Percentiles rank a stretch among this genome's conserved stretches.
Conservation (phyloP, 2,797 vertebrate genomes). For the Vireo griseus region DNA sequence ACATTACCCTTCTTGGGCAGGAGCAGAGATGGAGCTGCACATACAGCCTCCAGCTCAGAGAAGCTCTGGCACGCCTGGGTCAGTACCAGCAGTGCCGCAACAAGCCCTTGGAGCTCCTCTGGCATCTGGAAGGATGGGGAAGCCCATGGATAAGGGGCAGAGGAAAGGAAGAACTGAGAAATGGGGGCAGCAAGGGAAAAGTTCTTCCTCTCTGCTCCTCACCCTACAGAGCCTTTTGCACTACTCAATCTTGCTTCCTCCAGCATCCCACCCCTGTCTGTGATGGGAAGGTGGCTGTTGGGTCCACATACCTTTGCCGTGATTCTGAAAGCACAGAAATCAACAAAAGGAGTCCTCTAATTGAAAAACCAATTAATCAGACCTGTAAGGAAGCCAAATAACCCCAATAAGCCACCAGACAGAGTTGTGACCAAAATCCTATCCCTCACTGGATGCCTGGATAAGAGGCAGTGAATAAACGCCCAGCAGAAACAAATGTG, state of each 20-base stretch:
- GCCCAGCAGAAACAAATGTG: background rate
- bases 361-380: background rate
- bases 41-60: accelerated
- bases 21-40: background rate
- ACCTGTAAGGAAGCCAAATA: background rate
- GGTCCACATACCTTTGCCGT: background rate
- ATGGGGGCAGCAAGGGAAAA: background rate
- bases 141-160: background rate
- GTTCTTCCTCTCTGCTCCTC: background rate
- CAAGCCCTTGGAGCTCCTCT: background rate
- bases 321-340: background rate
- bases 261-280: background rate
- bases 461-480: background rate
- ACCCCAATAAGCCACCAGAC: background rate
- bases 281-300: background rate
- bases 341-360: background rate
- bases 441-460: background rate
- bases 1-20: background rate
- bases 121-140: background rate
- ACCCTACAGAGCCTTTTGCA: background rate
- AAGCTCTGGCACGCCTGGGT: background rate
- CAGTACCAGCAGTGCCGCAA: background rate
- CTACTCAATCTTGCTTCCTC: background rate
- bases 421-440: background rate
- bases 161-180: background rate